Percentiles rank a stretch among this genome's conserved stretches.
These are phyloP conservation scores for Rhynchotus rufescens DNA, from an alignment of 2,797 vertebrate species.

Conservation along the genomic window DNA sequence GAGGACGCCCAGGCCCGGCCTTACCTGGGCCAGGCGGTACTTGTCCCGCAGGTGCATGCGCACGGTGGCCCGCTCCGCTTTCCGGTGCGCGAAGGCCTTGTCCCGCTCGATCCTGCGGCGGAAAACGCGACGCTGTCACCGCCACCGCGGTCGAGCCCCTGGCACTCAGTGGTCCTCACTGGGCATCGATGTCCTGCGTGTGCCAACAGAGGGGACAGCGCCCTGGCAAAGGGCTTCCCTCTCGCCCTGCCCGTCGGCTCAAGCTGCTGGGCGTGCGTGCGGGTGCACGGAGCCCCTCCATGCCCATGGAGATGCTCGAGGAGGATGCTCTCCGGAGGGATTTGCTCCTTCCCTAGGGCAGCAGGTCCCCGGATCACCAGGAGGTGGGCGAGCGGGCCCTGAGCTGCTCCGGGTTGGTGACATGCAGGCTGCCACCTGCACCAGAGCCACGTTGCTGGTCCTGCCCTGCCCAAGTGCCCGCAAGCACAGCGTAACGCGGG, in stretches of 20 bases:
- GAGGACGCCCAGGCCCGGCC: not conserved
- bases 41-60: constrained; percentile 81
- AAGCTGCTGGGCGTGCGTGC: too few species aligned
- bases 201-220: too few species aligned
- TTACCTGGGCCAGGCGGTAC: constrained; percentile 80
- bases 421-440: not conserved
- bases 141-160: too few species aligned
- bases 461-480: not conserved
- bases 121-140: not conserved
- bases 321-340: rapidly evolving
- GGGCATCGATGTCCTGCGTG: too few species aligned
- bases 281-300: not conserved
- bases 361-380: not conserved
- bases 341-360: not conserved
- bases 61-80: constrained; percentile 81
- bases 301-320: not conserved
- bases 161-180: too few species aligned
- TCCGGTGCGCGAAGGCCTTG: constrained; percentile 79
- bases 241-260: too few species aligned
- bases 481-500: not conserved
- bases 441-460: rapidly evolving
- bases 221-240: too few species aligned
- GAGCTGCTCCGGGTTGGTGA: rapidly evolving
- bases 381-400: not conserved
- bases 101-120: constrained; percentile 73